These are phyloP conservation scores for Gallirallus australis DNA, from an alignment of 2,797 vertebrate species.

Conservation along the genomic window DNA sequence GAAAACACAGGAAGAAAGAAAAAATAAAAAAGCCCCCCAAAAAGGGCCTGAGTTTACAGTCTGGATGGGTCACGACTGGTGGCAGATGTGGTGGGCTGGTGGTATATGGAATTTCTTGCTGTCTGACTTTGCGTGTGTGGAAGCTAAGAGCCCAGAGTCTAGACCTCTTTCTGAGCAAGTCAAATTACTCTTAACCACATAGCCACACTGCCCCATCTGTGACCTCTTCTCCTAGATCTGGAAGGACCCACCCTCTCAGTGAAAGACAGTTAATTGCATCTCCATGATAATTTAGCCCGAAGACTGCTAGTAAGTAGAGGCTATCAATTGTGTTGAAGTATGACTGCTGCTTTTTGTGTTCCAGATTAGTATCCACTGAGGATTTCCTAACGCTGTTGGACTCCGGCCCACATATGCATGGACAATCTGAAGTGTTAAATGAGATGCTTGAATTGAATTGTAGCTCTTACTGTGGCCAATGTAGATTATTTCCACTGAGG, in stretches of 20 bases:
- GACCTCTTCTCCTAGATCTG: constrained; percentile 49
- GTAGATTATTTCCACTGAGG: constrained; percentile 21
- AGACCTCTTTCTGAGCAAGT: constrained; percentile 23
- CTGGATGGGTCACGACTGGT: neutral
- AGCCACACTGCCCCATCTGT: constrained; percentile 7
- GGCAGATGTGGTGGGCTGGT: neutral
- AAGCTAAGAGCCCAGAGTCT: neutral
- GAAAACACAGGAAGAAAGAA: constrained; percentile 23
- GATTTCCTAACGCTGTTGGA: constrained; percentile 72
- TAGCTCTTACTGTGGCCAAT: constrained; percentile 29
- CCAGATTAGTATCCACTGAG: constrained; percentile 67
- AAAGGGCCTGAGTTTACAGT: neutral
- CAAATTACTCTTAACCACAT: neutral
- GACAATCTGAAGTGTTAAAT: constrained; percentile 58
- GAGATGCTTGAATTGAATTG: constrained; percentile 26
- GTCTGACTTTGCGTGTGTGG: neutral
- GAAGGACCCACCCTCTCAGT: constrained; percentile 48
- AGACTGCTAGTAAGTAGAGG: constrained; percentile 32
- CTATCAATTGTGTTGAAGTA: constrained; percentile 69
- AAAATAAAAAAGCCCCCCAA: neutral
- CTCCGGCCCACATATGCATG: constrained; percentile 53
- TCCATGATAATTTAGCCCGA: constrained; percentile 56
- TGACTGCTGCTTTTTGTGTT: constrained; percentile 67
- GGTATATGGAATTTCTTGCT: neutral
- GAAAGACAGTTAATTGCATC: constrained; percentile 63